Base-by-base conservation (phyloP, 2,888 invertebrate genomes). In the Cyaniris semiargus region DNA sequence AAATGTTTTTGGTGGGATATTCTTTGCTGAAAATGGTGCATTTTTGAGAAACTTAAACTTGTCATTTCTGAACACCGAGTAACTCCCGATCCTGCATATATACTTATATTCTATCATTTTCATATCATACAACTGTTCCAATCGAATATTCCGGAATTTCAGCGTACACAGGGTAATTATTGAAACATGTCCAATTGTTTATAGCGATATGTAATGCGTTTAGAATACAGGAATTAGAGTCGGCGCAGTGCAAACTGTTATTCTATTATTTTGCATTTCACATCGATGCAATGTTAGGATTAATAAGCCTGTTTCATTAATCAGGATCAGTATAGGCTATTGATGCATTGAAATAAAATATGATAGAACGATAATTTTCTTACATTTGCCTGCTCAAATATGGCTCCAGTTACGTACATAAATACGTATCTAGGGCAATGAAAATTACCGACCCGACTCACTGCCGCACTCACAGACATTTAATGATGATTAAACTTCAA, bases 141-240 rank as follows among this genome's bases (percentile, higher is more conserved):
- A 71, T 71, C 8, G n/a, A 38, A 34, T 38, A 34, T 38, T 38
- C 34, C 13, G 38, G 18, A 38, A 71, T 38, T 71, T 8, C 10
- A 21, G 13, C n/a, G 38, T 21, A 34, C 13, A 38, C 18, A 6
- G 66, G 1, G 71, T 71, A 71, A 71, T 71, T 71, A 71, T 71
- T 38, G 71, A 71, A 71, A 71, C 71, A 38, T n/a, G 38, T 71
- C 8, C 71, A 71, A n/a, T 34, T 71, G 71, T 21, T 38, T 66
- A 66, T 66, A 10, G 38, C 38, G 4, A 8, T 38, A 38, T 38
- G 38, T 38, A 71, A 71, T 71, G 71, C 71, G 38, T 71, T 71
- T 71, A 38, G 71, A 71, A 71, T 38, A 66, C 66, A 15, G 66
- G 66, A 66, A 66, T 66, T 66, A 66, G 27, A 27, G 66, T 31